phyloP scores from a whole-genome alignment of 2,888 invertebrate species.

The Schizotus pectinicornis region DNA sequence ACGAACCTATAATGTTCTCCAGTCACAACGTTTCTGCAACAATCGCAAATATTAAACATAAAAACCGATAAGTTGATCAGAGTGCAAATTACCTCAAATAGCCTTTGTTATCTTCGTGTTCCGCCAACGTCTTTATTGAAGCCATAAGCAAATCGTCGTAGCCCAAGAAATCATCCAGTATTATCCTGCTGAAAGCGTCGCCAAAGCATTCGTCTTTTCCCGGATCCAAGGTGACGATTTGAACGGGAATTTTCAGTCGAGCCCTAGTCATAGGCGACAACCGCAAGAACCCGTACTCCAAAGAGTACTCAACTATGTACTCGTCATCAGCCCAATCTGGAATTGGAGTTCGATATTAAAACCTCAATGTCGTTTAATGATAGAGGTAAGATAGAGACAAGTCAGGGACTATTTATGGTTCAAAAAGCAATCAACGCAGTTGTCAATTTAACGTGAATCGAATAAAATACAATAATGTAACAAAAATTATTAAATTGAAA shows the following conservation, averaged over 20 bases:
- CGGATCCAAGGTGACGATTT: slow-evolving; percentile 87
- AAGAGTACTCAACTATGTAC: slow-evolving; percentile 96
- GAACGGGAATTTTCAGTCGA: slow-evolving; percentile 89
- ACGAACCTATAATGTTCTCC: slow-evolving; percentile 99
- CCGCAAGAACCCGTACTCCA: slow-evolving; percentile 95
- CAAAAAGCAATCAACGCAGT: too few species aligned
- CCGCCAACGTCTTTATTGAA: slow-evolving; percentile 92
- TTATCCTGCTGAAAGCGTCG: slow-evolving; percentile 85
- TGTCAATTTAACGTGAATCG: too few species aligned
- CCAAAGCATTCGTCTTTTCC: slow-evolving; percentile 91
- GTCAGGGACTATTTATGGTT: too few species aligned
- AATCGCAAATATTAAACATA: slow-evolving; percentile 23
- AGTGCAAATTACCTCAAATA: slow-evolving; percentile 72
- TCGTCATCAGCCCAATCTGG: slow-evolving; percentile 80
- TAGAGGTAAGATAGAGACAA: too few species aligned
- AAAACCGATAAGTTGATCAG: background rate
- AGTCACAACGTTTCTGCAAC: slow-evolving; percentile 90
- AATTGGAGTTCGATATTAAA: slow-evolving; percentile 17
- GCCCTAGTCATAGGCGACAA: slow-evolving; percentile 86
- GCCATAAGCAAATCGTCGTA: slow-evolving; percentile 98
- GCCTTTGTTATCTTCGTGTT: slow-evolving; percentile 96
- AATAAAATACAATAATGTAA: too few species aligned
- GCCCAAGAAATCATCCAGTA: slow-evolving; percentile 92
- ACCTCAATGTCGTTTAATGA: too few species aligned
- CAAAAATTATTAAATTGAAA: too few species aligned